These are phyloP conservation scores for Ophonus ardosiacus DNA, from an alignment of 2,888 invertebrate genomes.

Conservation along the genomic window DNA sequence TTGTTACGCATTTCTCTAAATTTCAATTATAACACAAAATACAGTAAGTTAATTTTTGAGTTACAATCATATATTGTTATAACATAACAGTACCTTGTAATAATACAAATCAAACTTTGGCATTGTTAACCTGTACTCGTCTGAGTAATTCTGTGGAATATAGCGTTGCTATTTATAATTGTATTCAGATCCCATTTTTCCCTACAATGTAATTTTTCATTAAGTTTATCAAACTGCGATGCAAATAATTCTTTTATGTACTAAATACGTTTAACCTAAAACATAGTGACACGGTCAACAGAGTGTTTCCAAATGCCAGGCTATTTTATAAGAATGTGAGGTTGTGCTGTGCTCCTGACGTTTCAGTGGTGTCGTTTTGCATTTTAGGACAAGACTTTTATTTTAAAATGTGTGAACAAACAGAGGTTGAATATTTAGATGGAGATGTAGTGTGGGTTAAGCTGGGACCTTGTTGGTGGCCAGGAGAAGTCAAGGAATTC, in stretches of 20 bases:
- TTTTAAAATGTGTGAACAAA: constrained; percentile 83
- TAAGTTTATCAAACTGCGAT: constrained; percentile 59
- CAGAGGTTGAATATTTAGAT: constrained; percentile 82
- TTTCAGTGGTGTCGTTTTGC: constrained; percentile 32
- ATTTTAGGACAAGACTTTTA: constrained; percentile 57
- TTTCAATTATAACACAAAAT: constrained; percentile 62
- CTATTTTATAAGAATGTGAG: constrained; percentile 54
- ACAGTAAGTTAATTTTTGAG: constrained; percentile 62
- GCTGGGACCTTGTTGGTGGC: constrained; percentile 90
- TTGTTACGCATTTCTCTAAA: constrained; percentile 71
- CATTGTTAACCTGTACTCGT: constrained; percentile 62
- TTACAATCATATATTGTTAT: constrained; percentile 46
- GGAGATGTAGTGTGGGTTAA: constrained; percentile 93
- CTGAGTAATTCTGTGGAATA: constrained; percentile 48
- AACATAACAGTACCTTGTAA: constrained; percentile 37
- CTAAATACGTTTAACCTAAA: constrained; percentile 56
- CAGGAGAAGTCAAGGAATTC: constrained; percentile 84
- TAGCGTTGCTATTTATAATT: constrained; percentile 63
- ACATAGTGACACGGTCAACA: constrained; percentile 5
- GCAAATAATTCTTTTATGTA: constrained; percentile 53
- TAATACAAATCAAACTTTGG: constrained; percentile 44
- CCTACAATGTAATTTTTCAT: constrained; percentile 58
- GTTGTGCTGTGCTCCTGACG: constrained; percentile 50
- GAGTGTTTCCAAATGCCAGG: constrained; percentile 11
- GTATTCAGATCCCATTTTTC: constrained; percentile 61